Evolutionary conservation across 2,113 vertebrate species (phyloP), one percentile per base, ranked within the genome.

Genomic region (Puma concolor): DNA sequence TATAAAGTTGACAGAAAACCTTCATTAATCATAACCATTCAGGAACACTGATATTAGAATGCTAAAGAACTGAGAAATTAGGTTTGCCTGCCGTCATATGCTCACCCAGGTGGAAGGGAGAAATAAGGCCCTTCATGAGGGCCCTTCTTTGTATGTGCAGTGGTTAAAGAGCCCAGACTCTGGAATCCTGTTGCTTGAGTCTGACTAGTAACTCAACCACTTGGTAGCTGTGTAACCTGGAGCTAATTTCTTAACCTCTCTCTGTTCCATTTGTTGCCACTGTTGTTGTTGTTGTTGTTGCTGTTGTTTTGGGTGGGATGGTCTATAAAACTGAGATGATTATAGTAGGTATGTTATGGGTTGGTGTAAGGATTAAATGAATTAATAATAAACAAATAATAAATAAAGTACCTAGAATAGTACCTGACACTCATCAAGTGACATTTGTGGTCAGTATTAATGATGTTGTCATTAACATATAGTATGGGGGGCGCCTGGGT

Each of bases 101-200:
- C 31, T 54, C 76, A 74, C 0, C 2, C 8, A 84, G 5, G n/a
- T 19, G 31, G 5, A 38, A 76, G 52, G 5, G 14, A 72, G 50
- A 16, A 29, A 54, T 3, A 48, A 64, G 48, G 48, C 9, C 29
- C 14, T 84, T 44, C 63, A 31, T 16, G 7, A 52, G 9, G 31
- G 23, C n/a, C 12, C 4, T 15, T n/a, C 36, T 33, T 52, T 57
- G 1, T 25, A 60, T 4, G 21, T 38, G 5, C 0, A 2, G 11
- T 36, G 33, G 29, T 7, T 33, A 60, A 60, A 29, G n/a, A 71
- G 41, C 41, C 29, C 15, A 63, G 38, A 80, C 23, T 33, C 86
- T 77, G 25, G 1, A 31, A 27, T 3, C 41, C 27, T 10, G 7
- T 15, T 50, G 25, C 36, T 74, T 21, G n/a, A 48, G 7, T 82